Percentiles rank a stretch among this genome's conserved stretches.
Conservation (phyloP, 1,140 invertebrate genomes). For the Bombus turneri region DNA sequence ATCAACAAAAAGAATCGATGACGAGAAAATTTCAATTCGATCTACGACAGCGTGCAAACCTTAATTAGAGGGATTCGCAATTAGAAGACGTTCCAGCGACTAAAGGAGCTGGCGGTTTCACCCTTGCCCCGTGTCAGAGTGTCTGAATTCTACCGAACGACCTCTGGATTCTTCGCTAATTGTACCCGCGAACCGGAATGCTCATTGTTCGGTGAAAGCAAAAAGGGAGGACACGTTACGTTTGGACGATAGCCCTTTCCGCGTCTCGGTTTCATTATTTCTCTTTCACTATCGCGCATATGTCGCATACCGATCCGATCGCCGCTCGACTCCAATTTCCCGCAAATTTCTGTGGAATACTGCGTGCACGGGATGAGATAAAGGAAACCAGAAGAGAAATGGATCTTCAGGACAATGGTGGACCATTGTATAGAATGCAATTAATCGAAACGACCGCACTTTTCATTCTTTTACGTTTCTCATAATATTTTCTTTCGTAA, state of each 20-base stretch:
- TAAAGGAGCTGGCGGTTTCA: conserved; percentile 20
- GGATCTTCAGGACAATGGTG: neutral
- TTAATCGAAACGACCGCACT: neutral
- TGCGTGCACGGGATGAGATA: too few relatives aligned
- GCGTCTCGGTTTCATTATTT: conserved; percentile 23
- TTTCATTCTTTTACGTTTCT: neutral
- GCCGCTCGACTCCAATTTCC: neutral
- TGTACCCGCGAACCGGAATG: conserved; percentile 49
- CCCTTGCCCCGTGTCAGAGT: conserved; percentile 16
- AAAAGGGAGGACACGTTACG: conserved; percentile 18
- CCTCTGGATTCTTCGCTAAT: conserved; percentile 50
- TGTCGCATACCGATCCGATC: conserved; percentile 43
- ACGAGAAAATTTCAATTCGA: conserved; percentile 6
- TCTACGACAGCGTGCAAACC: neutral
- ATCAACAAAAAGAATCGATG: neutral
- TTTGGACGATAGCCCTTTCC: conserved; percentile 24
- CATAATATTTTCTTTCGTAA: too few relatives aligned
- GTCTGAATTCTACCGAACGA: conserved; percentile 33
- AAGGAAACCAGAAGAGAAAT: neutral
- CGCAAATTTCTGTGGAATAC: conserved; percentile 27
- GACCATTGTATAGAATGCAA: neutral
- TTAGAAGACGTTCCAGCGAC: conserved; percentile 1
- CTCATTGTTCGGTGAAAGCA: conserved; percentile 41
- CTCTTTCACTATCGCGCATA: conserved; percentile 45
- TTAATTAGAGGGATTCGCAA: conserved; percentile 1